phyloP scores from a whole-genome alignment of 2,797 vertebrate species.

The Scolopax rusticola region DNA sequence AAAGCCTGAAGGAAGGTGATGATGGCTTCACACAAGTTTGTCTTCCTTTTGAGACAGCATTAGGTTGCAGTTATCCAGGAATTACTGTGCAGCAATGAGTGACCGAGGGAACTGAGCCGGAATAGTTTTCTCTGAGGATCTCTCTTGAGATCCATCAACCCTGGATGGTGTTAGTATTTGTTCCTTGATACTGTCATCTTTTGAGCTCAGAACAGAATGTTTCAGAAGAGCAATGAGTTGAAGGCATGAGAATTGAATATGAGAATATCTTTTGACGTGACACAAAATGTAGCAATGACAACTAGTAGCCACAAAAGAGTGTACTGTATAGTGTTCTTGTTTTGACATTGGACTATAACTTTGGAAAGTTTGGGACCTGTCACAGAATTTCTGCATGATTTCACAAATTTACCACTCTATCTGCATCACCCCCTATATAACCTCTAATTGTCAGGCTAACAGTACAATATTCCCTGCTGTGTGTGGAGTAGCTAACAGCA shows the following conservation, averaged over 20 bases:
- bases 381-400: not conserved
- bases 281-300: not conserved
- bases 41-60: not conserved
- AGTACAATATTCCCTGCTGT: not conserved
- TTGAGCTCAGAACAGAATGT: slow-evolving; percentile 11
- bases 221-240: not conserved
- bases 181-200: not conserved
- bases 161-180: not conserved
- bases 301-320: not conserved
- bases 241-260: not conserved
- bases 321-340: not conserved
- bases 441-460: not conserved
- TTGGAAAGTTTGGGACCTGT: not conserved
- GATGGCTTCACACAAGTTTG: not conserved
- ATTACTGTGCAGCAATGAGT: not conserved
- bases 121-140: not conserved
- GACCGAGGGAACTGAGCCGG: not conserved
- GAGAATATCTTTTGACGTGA: not conserved
- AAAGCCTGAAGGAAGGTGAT: not conserved
- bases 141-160: not conserved
- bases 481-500: not conserved
- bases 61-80: not conserved
- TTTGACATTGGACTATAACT: not conserved
- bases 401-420: not conserved
- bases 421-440: not conserved